Base-by-base conservation (phyloP, 2,113 vertebrate species). In the Micronisus gabar region DNA sequence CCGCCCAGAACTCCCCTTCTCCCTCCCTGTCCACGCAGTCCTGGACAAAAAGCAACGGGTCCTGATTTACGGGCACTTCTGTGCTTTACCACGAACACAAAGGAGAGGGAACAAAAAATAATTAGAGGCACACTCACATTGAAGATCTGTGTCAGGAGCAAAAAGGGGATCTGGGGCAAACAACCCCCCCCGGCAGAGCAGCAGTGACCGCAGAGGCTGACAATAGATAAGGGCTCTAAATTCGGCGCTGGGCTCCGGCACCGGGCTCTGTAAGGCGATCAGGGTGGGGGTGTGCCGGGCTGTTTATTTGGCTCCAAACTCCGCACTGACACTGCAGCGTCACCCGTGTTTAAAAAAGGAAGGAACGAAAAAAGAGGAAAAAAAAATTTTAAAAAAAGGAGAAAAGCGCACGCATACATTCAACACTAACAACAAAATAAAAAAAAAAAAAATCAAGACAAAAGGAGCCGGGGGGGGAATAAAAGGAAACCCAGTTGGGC, bases 241-340 rank as follows among this genome's bases (percentile, higher is more conserved):
- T 53, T 91, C 18, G 15, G 90, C 36, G 12, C 86, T 74, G 90
- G 89, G 93, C 93, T 87, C 41, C 30, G 10, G 75, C 92, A 47
- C 59, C 6, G 30, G 75, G 84, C 81, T 70, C 66, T 70, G 76
- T 22, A 91, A 95, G 67, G 76, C 40, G 80, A 81, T 86, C 67
- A 30, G 89, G 86, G 40, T 61, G 53, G 89, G 45, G 61, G 32
- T 40, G 55, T 20, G 41, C 55, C 12, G 47, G 45, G 55, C 86
- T 86, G 83, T 58, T 86, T 82, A 84, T 88, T 84, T 91, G 93
- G 91, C 88, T 96, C 90, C 93, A 10, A 93, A 94, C 90, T 74
- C 83, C 14, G 68, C 89, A 53, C 89, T n/a, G 65, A 48, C 88
- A 68, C 82, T 63, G 92, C 91, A 88, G 92, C 48, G 74, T 92